These are phyloP conservation scores for Tipula vernalis DNA, from an alignment of 2,888 invertebrate genomes.

Conservation along the genomic window DNA sequence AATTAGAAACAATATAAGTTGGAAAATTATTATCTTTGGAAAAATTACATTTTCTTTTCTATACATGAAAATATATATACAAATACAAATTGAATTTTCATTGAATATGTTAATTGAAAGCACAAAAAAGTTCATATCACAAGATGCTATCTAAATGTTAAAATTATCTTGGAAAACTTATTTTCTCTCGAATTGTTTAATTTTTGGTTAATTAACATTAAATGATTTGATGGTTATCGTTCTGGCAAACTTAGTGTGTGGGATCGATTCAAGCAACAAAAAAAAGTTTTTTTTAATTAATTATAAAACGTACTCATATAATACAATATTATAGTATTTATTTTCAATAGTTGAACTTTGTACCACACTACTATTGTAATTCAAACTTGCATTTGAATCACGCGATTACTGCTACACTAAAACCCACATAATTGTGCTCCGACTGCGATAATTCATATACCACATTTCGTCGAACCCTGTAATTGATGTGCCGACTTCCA, in stretches of 20 bases:
- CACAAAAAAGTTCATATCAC: not conserved
- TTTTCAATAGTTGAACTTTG: too few species aligned
- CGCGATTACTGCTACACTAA: too few species aligned
- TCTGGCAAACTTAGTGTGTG: not conserved
- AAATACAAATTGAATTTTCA: not conserved
- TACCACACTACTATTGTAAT: too few species aligned
- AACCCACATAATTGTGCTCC: too few species aligned
- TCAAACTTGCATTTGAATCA: too few species aligned
- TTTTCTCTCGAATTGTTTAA: not conserved
- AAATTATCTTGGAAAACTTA: not conserved
- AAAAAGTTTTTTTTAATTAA: too few species aligned
- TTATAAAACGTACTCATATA: too few species aligned
- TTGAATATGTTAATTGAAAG: not conserved
- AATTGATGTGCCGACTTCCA: too few species aligned
- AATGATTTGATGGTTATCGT: not conserved
- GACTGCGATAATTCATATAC: too few species aligned
- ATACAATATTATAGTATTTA: too few species aligned
- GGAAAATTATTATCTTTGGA: not conserved
- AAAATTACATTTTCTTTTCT: not conserved
- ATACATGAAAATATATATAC: not conserved
- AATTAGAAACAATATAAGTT: not conserved
- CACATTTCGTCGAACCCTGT: too few species aligned
- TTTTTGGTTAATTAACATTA: not conserved
- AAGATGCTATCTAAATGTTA: not conserved
- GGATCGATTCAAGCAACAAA: too few species aligned